Evolutionary conservation across 1,140 invertebrate genomes (phyloP), one percentile per base, ranked within the genome.

Genomic region (Papilio dardanus): DNA sequence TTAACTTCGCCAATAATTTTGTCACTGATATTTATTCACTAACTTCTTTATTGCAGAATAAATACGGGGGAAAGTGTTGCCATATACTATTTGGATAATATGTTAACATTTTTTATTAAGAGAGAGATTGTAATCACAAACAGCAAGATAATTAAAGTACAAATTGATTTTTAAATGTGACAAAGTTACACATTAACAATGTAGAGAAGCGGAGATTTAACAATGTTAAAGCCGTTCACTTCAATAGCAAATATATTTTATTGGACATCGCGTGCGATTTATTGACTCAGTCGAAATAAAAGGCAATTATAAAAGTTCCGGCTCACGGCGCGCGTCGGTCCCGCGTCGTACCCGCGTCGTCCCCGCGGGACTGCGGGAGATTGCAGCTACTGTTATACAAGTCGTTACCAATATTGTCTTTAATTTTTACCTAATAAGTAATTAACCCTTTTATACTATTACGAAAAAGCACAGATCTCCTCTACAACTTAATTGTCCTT

Each of bases 261-360:
- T 54, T 54, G 19, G 50, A 12, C 21, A 24, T 12, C 21, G 50
- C 21, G 24, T 24, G 21, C 19, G 21, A 54, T 54, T 54, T 54
- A 54, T 54, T 54, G 50, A 24, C 50, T 54, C 50, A 10, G 10
- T 54, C 7, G 19, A 54, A 54, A 54, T 54, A 54, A 54, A 54
- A 54, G 50, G 50, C 50, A 54, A 54, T 54, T 54, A 54, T 28
- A 54, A 54, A 54, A 54, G 50, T 54, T 54, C 50, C 50, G 21
- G 50, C 21, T 54, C 21, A 54, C 50, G 21, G 2, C 1, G 19
- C 50, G 50, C 50, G 21, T 16, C 50, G 19, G 2, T 3, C 50
- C 50, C 50, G n/a, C 42, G 35, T 37, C 3, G 3, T 3, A 3
- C 33, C 7, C 33, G 33, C 37, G 10, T 40, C 8, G 14, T 16